These are phyloP conservation scores for Theretra japonica DNA, from an alignment of 2,888 invertebrate species.

Conservation along the genomic window DNA sequence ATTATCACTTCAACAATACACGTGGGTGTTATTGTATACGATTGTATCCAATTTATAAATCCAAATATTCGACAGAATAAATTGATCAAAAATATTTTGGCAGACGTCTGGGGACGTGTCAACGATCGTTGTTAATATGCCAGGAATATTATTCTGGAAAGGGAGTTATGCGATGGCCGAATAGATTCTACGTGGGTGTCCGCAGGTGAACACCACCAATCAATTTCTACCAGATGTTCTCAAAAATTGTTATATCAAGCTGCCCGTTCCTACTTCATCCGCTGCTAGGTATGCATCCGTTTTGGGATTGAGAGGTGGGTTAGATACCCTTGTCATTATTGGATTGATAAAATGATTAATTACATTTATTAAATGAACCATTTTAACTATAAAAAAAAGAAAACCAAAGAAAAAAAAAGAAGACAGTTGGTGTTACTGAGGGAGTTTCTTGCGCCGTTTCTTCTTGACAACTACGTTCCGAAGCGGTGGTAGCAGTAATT, in stretches of 20 bases:
- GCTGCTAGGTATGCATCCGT: not conserved
- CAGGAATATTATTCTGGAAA: not conserved
- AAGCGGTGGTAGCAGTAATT: no score
- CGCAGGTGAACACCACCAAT: constrained; percentile 2
- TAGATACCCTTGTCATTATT: no score
- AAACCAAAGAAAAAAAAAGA: no score
- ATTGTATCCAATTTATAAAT: not conserved
- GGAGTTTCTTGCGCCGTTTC: no score
- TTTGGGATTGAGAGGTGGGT: no score
- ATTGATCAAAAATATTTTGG: constrained; percentile 9
- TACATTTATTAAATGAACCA: no score
- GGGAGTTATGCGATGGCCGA: not conserved
- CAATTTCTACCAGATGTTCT: not conserved
- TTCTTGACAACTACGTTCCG: no score
- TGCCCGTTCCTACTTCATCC: not conserved
- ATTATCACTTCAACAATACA: not conserved
- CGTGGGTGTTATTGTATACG: not conserved
- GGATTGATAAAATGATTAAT: no score
- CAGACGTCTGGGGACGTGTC: not conserved
- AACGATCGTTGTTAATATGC: constrained; percentile 1
- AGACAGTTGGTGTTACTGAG: no score
- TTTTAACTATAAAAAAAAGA: no score
- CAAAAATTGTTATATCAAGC: not conserved
- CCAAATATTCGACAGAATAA: not conserved
- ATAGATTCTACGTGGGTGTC: not conserved